These are phyloP conservation scores for Dioctria rufipes DNA, from an alignment of 2,888 invertebrate species.

Conservation along the genomic window DNA sequence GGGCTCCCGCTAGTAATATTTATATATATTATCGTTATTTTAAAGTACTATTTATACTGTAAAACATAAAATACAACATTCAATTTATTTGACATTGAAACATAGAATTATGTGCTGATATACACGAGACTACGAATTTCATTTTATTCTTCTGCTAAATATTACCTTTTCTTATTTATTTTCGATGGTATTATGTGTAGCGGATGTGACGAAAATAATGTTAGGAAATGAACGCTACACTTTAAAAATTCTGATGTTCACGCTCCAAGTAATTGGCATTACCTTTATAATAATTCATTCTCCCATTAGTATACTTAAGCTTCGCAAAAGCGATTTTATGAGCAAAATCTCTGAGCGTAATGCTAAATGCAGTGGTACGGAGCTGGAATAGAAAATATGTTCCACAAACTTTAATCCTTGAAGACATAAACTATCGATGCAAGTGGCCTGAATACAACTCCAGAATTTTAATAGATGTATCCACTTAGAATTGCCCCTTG, in stretches of 20 bases:
- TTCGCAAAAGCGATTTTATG: constrained; percentile 2
- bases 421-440: neutral
- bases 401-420: too few relatives aligned
- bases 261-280: constrained; percentile 9
- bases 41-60: too few relatives aligned
- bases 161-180: too few relatives aligned
- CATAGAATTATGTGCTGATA: too few relatives aligned
- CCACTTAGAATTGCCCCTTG: neutral
- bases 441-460: constrained; percentile 5
- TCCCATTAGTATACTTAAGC: constrained; percentile 29
- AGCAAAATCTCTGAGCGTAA: constrained; percentile 12
- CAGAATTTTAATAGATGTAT: constrained; percentile 33
- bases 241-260: neutral
- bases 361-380: constrained; percentile 12
- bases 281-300: constrained; percentile 9
- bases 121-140: too few relatives aligned
- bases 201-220: neutral
- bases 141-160: too few relatives aligned
- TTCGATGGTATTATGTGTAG: neutral
- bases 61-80: too few relatives aligned
- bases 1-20: too few relatives aligned
- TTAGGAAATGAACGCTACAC: neutral
- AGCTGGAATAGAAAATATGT: too few relatives aligned
- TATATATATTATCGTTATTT: too few relatives aligned
- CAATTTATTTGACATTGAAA: too few relatives aligned